A percentile compares a stretch with the other conserved stretches of the same genome.
Evolutionary conservation across 2,888 invertebrate species (phyloP).

Genomic region (Quadriops clusia): DNA sequence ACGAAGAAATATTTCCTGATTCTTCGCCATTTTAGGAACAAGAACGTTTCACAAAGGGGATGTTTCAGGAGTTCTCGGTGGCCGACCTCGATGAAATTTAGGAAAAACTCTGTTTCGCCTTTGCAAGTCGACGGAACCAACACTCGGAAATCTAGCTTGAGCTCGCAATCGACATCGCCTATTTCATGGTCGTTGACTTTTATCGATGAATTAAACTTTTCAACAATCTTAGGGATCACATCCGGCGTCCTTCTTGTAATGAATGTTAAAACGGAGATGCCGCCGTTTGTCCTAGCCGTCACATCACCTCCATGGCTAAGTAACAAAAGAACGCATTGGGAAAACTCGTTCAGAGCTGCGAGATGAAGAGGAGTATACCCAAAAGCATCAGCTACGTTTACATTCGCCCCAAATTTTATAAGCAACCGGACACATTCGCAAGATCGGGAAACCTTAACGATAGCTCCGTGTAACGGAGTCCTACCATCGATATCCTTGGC

Average conservation of each 20-base stretch:
- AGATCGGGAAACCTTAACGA: conserved; percentile 61
- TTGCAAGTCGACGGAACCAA: conserved; percentile 49
- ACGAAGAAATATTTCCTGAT: conserved; percentile 73
- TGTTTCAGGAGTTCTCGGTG: conserved; percentile 69
- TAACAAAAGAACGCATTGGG: conserved; percentile 59
- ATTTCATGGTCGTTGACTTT: conserved; percentile 73
- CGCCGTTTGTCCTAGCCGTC: conserved; percentile 68
- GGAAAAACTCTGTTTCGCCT: conserved; percentile 57
- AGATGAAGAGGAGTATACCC: conserved; percentile 79
- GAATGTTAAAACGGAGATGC: conserved; percentile 67
- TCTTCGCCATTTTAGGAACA: conserved; percentile 71
- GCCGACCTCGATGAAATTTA: conserved; percentile 68
- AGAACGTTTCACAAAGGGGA: conserved; percentile 73
- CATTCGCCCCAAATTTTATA: conserved; percentile 53
- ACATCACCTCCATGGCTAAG: conserved; percentile 71
- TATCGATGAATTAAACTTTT: conserved; percentile 62
- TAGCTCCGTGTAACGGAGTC: conserved; percentile 69
- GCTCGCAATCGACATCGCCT: conserved; percentile 76
- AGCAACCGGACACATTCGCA: conserved; percentile 59
- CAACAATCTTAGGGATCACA: conserved; percentile 54
- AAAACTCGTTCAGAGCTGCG: conserved; percentile 73
- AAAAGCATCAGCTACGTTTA: conserved; percentile 65
- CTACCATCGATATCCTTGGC: conserved; percentile 61
- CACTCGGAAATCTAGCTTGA: conserved; percentile 54
- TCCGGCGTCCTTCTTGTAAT: conserved; percentile 77